These are phyloP conservation scores for Luehdorfia chinensis DNA, from an alignment of 1,140 invertebrate genomes.

Conservation along the genomic window DNA sequence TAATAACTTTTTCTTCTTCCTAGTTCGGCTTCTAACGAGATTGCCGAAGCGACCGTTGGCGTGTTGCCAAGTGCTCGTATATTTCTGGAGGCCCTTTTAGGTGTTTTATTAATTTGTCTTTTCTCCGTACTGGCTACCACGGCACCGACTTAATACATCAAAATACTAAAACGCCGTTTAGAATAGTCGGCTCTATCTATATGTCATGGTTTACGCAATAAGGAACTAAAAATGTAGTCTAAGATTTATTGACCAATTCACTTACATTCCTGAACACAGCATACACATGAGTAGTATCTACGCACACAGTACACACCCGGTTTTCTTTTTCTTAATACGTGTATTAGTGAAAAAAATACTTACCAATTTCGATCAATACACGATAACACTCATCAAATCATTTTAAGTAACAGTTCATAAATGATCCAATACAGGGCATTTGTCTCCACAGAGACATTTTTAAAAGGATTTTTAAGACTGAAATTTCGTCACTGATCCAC, in stretches of 20 bases:
- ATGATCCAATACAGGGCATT: too few species aligned
- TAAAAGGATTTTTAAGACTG: too few species aligned
- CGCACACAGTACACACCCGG: too few species aligned
- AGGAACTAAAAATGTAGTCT: neutral
- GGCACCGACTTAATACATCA: constrained; percentile 5
- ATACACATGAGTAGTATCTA: neutral
- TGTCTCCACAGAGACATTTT: too few species aligned
- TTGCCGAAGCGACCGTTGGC: constrained; percentile 54
- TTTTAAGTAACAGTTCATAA: too few species aligned
- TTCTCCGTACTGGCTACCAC: constrained; percentile 21
- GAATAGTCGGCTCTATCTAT: neutral
- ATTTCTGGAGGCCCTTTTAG: constrained; percentile 68
- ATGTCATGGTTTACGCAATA: neutral
- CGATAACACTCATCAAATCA: too few species aligned
- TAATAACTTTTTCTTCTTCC: constrained; percentile 27
- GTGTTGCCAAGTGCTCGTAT: constrained; percentile 44
- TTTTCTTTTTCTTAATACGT: too few species aligned
- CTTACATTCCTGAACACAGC: neutral
- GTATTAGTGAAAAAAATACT: too few species aligned
- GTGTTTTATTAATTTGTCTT: constrained; percentile 71
- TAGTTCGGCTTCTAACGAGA: constrained; percentile 24
- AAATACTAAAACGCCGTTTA: neutral
- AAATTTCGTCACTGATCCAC: too few species aligned
- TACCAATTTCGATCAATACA: too few species aligned
- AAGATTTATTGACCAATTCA: neutral